Percentiles rank a stretch among this genome's conserved stretches.
These are phyloP conservation scores for Panulirus ornatus DNA, from an alignment of 1,140 invertebrate genomes.

Conservation along the genomic window DNA sequence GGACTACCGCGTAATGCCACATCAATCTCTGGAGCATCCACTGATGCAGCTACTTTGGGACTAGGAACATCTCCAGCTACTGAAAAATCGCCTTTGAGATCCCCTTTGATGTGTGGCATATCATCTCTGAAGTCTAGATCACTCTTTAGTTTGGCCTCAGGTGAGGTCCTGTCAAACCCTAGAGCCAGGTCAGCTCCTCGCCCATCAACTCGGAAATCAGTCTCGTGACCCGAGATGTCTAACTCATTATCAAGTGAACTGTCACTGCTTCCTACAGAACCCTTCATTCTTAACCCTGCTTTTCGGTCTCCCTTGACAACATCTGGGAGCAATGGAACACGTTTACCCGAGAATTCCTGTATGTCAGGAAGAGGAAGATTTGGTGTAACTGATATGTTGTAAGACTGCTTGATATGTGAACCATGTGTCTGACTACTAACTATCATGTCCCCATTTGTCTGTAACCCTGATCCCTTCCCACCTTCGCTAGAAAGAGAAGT, in stretches of 20 bases:
- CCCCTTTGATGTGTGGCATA: background rate
- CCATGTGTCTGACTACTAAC: background rate
- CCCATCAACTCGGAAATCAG: conserved; percentile 18
- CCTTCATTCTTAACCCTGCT: background rate
- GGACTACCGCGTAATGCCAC: background rate
- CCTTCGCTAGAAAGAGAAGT: background rate
- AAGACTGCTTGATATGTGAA: conserved; percentile 19
- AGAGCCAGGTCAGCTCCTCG: background rate
- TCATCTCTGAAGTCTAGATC: conserved; percentile 20
- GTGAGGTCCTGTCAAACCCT: background rate
- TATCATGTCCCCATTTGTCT: conserved; percentile 19
- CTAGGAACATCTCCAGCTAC: background rate
- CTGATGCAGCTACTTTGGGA: background rate
- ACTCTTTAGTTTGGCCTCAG: background rate
- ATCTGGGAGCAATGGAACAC: conserved; percentile 59
- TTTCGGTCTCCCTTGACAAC: conserved; percentile 48
- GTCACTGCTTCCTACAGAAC: conserved; percentile 9
- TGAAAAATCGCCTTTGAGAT: conserved; percentile 11
- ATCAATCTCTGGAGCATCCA: conserved; percentile 8
- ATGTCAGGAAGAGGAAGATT: conserved; percentile 62
- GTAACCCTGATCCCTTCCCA: background rate
- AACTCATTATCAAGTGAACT: conserved; percentile 12
- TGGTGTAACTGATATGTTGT: conserved; percentile 57
- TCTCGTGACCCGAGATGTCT: background rate
- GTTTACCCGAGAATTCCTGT: conserved; percentile 62